phyloP scores from a whole-genome alignment of 2,113 vertebrate species.

The Hylia prasina region DNA sequence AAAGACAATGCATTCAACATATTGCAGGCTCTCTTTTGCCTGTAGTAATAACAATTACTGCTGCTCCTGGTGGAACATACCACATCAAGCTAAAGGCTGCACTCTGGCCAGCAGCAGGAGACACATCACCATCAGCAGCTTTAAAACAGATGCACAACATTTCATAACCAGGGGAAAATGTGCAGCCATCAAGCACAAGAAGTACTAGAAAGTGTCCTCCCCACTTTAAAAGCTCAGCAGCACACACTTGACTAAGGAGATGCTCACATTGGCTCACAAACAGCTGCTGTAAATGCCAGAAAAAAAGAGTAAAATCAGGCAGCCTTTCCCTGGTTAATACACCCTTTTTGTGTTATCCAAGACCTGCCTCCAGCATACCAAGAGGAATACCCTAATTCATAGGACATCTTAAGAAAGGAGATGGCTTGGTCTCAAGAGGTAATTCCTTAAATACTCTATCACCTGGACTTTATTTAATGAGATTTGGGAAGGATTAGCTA shows the following conservation, averaged over 20 bases:
- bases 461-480: conserved; percentile 35
- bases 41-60: neutral
- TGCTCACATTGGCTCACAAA: neutral
- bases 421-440: neutral
- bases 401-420: neutral
- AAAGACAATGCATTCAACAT: neutral
- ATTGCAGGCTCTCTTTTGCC: neutral
- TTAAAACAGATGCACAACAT: conserved; percentile 44
- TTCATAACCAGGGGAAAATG: conserved; percentile 27
- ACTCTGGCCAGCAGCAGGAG: conserved; percentile 31
- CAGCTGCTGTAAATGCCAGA: neutral
- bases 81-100: neutral
- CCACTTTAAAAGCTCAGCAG: neutral
- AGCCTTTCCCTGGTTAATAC: neutral
- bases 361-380: neutral
- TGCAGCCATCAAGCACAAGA: conserved; percentile 3
- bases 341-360: neutral
- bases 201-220: neutral
- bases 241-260: neutral
- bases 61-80: neutral
- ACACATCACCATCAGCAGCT: conserved; percentile 22
- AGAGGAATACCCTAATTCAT: neutral
- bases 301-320: neutral
- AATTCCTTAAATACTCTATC: neutral
- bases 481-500: conserved; percentile 26